A percentile compares a stretch with the other conserved stretches of the same genome.
These are phyloP conservation scores for Athene noctua DNA, from an alignment of 2,113 vertebrate genomes.

Conservation along the genomic window DNA sequence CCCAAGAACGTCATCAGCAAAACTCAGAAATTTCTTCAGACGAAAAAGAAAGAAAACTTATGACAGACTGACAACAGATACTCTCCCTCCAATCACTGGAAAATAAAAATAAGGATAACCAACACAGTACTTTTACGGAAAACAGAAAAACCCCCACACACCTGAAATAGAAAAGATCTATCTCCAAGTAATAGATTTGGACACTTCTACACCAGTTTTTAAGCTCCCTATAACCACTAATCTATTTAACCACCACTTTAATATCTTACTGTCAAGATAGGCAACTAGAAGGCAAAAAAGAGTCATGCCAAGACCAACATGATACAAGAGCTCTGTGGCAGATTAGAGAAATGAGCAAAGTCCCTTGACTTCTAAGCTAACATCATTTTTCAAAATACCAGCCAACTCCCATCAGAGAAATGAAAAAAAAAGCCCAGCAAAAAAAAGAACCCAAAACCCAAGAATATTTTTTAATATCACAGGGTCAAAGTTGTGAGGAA, in stretches of 20 bases:
- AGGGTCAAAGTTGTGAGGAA: neutral
- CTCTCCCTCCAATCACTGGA: neutral
- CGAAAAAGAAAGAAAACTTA: neutral
- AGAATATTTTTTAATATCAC: neutral
- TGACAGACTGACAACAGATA: neutral
- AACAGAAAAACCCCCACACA: accelerated
- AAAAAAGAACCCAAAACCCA: neutral
- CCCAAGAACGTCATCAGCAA: neutral
- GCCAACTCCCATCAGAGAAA: neutral
- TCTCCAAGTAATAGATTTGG: neutral
- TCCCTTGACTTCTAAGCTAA: neutral
- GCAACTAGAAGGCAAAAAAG: neutral
- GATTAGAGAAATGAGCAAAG: neutral
- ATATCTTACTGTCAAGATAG: neutral
- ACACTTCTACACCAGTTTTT: neutral
- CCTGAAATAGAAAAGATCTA: accelerated
- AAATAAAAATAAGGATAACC: neutral
- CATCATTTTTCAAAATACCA: neutral
- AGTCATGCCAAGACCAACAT: neutral
- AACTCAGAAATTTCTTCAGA: neutral
- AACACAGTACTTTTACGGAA: neutral
- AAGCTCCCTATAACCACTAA: neutral
- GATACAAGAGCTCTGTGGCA: neutral
- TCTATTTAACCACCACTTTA: neutral
- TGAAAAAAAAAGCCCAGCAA: accelerated